Base-by-base conservation (phyloP, 2,113 vertebrate genomes). In the Lutjanus erythropterus region DNA sequence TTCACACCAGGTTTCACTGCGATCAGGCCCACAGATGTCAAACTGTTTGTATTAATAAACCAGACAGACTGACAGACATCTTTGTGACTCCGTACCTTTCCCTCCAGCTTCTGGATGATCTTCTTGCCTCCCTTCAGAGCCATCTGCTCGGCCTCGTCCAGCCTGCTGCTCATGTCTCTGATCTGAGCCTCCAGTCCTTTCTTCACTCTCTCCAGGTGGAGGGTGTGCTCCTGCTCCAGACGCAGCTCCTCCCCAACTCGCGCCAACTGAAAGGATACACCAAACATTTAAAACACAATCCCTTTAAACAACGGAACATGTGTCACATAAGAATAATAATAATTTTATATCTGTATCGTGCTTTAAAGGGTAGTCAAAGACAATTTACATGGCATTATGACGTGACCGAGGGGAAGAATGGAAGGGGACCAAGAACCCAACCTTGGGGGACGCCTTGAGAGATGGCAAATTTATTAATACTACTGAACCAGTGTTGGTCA, bases 121-220 rank as follows among this genome's bases (percentile, higher is more conserved):
- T 95, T 96, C 89, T 96, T 96, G 33, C 95, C 95, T 62, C 95
- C 95, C 71, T 95, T 96, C 77, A 96, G 88, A 23, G 92, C 94
- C 81, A 93, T 89, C 90, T 95, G 95, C 79, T 96, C 95, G 0
- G 94, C 94, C 86, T 96, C 94, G 0, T 96, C 95, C 90, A 96
- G 90, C 60, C 93, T 75, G 55, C 74, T 7, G 67, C 93, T 92
- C 92, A 94, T 91, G 50, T 96, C 95, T 80, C 94, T 95, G 49
- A 95, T 80, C 85, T 95, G 94, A 10, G 87, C 89, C 65, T 96
- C 95, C 79, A 96, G 91, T 11, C 93, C 92, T 80, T 96, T 96
- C 92, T 94, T 95, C 59, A 91, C 90, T 23, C 94, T 86, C 89
- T 96, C 94, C 89, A 95, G 90, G 70, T 95, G 95, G 42, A 94